phyloP scores from a whole-genome alignment of 2,888 invertebrate genomes.

The Prosopocoilus inquinatus region DNA sequence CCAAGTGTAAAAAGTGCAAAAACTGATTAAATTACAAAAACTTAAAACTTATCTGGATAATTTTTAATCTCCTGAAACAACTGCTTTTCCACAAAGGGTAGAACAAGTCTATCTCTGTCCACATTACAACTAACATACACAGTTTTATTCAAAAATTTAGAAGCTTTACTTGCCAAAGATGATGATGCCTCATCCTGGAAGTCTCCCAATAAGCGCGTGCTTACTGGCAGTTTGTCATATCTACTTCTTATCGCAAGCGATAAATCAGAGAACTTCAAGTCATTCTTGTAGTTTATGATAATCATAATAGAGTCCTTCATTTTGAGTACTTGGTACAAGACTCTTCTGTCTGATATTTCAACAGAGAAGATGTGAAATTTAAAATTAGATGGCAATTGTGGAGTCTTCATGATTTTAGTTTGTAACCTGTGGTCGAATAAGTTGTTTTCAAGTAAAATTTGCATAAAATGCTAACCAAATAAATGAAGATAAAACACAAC shows the following conservation, averaged over 20 bases:
- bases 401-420: not conserved
- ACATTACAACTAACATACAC: conserved; percentile 55
- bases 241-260: conserved; percentile 44
- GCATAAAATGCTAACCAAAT: too few relatives aligned
- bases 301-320: conserved; percentile 50
- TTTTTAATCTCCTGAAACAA: conserved; percentile 49
- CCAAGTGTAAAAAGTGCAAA: not conserved
- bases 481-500: too few relatives aligned
- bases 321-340: conserved; percentile 49
- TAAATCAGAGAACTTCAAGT: conserved; percentile 46
- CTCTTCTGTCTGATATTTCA: conserved; percentile 41
- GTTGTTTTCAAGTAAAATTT: too few relatives aligned
- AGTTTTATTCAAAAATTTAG: conserved; percentile 49
- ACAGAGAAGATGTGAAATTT: conserved; percentile 40
- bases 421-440: not conserved
- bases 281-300: conserved; percentile 48
- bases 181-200: conserved; percentile 43
- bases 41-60: conserved; percentile 43
- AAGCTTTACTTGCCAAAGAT: conserved; percentile 43
- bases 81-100: conserved; percentile 46
- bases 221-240: conserved; percentile 37
- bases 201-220: conserved; percentile 48
- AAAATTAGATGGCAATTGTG: conserved; percentile 32
- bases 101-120: conserved; percentile 40
- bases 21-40: too few relatives aligned